A percentile compares a stretch with the other conserved stretches of the same genome.
These are phyloP conservation scores for Peucedramus taeniatus DNA, from an alignment of 2,113 vertebrate genomes.

Conservation along the genomic window DNA sequence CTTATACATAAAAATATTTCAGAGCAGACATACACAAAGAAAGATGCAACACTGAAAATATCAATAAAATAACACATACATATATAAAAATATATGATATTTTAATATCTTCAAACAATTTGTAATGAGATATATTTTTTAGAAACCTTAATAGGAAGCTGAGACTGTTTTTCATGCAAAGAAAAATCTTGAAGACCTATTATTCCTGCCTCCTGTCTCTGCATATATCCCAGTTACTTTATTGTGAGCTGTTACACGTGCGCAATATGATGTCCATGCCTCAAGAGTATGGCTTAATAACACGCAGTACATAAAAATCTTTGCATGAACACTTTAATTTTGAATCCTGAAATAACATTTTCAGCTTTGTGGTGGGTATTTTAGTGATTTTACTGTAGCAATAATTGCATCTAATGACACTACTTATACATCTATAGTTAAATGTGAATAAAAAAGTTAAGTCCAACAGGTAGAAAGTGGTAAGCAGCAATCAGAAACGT, in stretches of 20 bases:
- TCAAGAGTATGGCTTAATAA: neutral
- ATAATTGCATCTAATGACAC: neutral
- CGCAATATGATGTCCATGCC: rapidly evolving
- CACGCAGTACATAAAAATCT: neutral
- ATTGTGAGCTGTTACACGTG: neutral
- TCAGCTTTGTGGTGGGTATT: neutral
- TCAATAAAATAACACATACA: neutral
- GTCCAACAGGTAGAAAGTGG: rapidly evolving
- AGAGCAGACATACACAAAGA: neutral
- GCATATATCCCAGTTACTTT: neutral
- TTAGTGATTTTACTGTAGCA: neutral
- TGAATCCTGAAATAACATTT: neutral
- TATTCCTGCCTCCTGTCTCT: neutral
- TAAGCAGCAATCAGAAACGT: neutral
- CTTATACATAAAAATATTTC: neutral
- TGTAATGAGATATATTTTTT: neutral
- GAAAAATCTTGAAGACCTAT: neutral
- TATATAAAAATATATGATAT: neutral
- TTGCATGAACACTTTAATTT: neutral
- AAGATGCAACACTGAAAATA: neutral
- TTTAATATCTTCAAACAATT: neutral
- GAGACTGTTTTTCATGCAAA: neutral
- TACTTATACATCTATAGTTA: neutral
- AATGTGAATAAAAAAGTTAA: neutral
- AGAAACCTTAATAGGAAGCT: neutral